These are phyloP conservation scores for Sciurus vulgaris DNA, from an alignment of 2,797 vertebrate species.

Conservation along the genomic window DNA sequence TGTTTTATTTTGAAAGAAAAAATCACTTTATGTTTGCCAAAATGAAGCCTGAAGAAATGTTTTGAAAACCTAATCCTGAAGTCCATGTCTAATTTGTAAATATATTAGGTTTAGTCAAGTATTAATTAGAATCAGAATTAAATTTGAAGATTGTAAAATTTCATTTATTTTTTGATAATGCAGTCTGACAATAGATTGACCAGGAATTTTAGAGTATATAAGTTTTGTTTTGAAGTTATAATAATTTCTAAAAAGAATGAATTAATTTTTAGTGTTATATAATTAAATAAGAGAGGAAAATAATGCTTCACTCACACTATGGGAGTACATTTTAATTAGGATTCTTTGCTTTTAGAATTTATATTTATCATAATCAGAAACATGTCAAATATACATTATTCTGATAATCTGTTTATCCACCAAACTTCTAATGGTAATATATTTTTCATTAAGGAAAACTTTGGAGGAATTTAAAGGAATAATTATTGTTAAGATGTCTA, in stretches of 20 bases:
- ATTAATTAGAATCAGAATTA: not conserved
- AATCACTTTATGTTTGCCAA: not conserved
- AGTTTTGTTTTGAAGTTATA: conserved; percentile 5
- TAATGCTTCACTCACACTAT: not conserved
- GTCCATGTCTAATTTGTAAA: not conserved
- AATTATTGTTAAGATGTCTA: no score
- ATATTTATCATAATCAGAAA: not conserved
- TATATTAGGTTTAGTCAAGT: conserved; percentile 21
- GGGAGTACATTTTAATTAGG: not conserved
- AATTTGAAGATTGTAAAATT: conserved; percentile 18
- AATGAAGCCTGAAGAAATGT: not conserved
- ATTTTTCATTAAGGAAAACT: not conserved
- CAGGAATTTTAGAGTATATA: not conserved
- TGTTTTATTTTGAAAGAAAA: not conserved
- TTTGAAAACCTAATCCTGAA: conserved; percentile 19
- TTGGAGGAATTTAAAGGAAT: not conserved
- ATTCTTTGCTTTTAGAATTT: not conserved
- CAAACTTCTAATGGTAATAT: not conserved
- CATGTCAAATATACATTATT: not conserved
- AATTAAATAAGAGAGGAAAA: not conserved
- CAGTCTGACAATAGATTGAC: not conserved
- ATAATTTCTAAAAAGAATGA: not conserved
- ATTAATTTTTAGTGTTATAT: not conserved
- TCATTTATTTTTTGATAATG: not conserved
- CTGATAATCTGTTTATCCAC: not conserved